A percentile compares a stretch with the other conserved stretches of the same genome.
Evolutionary conservation across 2,888 invertebrate species (phyloP).

Genomic region (Eupithecia subumbrata): DNA sequence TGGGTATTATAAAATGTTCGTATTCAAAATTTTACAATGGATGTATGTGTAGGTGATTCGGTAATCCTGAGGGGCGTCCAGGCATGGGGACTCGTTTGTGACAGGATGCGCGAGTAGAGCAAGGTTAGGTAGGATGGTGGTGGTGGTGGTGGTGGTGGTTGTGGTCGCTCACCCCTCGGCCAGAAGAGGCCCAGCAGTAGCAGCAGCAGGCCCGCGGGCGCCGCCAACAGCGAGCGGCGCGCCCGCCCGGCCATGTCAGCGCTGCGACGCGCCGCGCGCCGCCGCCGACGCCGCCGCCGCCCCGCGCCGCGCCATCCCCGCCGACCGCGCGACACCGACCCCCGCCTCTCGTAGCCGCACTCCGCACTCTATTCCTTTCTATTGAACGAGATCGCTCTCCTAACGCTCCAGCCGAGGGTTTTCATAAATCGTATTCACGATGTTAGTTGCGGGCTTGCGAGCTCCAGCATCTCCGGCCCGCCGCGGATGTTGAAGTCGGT

Average conservation of each 20-base stretch:
- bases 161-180: slow-evolving; percentile 74
- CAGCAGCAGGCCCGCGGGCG: slow-evolving; percentile 83
- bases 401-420: slow-evolving; percentile 73
- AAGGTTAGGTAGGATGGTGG: background rate
- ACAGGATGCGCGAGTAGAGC: background rate
- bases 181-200: slow-evolving; percentile 81
- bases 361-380: slow-evolving; percentile 72
- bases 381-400: slow-evolving; percentile 73
- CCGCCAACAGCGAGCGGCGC: slow-evolving; percentile 82
- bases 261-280: slow-evolving; percentile 78
- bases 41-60: background rate
- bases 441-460: slow-evolving; percentile 76
- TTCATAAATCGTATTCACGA: slow-evolving; percentile 79
- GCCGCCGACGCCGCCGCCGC: slow-evolving; percentile 65
- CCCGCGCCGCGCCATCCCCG: slow-evolving; percentile 75
- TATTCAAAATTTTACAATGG: background rate
- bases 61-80: background rate
- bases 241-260: slow-evolving; percentile 82
- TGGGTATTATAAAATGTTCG: background rate
- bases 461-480: slow-evolving; percentile 76
- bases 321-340: slow-evolving; percentile 64
- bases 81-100: background rate
- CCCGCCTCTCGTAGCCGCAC: slow-evolving; percentile 68
- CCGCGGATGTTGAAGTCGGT: slow-evolving; percentile 70
- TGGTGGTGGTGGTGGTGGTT: background rate